These are phyloP conservation scores for Anniella stebbinsi DNA, from an alignment of 2,797 vertebrate genomes.

Conservation along the genomic window DNA sequence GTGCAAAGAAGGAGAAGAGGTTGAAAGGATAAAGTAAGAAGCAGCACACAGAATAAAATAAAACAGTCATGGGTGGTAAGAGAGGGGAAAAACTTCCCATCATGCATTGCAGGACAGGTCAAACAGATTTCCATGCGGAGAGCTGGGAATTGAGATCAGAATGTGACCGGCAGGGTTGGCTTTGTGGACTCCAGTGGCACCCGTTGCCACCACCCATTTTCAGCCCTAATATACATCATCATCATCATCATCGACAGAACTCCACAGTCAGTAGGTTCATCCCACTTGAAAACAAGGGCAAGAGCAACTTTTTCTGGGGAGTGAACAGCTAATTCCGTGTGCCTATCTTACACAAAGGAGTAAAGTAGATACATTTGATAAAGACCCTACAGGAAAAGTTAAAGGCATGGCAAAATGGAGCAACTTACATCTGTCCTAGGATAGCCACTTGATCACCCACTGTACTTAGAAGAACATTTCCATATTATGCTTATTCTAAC, in stretches of 20 bases:
- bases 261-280: neutral
- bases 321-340: constrained; percentile 32
- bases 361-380: neutral
- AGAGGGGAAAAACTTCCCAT: constrained; percentile 81
- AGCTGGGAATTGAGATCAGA: constrained; percentile 80
- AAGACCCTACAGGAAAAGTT: constrained; percentile 30
- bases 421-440: constrained; percentile 23
- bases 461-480: neutral
- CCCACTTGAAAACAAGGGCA: constrained; percentile 32
- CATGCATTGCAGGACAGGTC: constrained; percentile 87
- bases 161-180: constrained; percentile 74
- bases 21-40: constrained; percentile 84
- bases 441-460: neutral
- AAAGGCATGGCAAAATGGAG: constrained; percentile 44
- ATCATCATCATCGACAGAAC: neutral
- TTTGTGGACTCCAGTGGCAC: constrained; percentile 66
- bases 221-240: constrained; percentile 6
- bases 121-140: constrained; percentile 82
- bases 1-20: constrained; percentile 90
- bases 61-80: constrained; percentile 77
- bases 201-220: constrained; percentile 10
- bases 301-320: constrained; percentile 16
- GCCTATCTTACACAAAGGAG: neutral
- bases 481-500: neutral
- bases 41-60: constrained; percentile 80